phyloP scores from a whole-genome alignment of 2,888 invertebrate genomes.

The Pristionchus arcanus region DNA sequence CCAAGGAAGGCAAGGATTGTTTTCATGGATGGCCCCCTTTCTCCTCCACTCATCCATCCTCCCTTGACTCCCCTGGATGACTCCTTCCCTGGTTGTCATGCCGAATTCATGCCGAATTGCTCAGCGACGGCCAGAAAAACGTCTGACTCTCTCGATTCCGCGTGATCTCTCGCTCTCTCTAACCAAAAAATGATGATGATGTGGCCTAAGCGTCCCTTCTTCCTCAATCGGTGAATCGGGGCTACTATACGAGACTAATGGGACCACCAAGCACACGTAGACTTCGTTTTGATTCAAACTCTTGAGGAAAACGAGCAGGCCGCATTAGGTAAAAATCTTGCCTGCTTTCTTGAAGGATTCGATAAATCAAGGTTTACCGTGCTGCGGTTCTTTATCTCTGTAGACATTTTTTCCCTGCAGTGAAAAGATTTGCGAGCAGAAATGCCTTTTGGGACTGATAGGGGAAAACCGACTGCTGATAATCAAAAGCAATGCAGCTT shows the following conservation, averaged over 20 bases:
- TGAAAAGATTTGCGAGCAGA: too few species aligned
- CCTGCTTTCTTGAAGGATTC: too few species aligned
- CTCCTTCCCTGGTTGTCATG: constrained; percentile 11
- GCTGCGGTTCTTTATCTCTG: too few species aligned
- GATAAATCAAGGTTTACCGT: too few species aligned
- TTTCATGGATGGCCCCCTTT: neutral
- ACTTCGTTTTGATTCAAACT: too few species aligned
- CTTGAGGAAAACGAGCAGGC: too few species aligned
- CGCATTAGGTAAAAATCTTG: too few species aligned
- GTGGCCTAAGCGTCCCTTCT: neutral
- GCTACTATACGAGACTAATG: neutral
- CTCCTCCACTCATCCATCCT: neutral
- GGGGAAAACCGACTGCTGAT: too few species aligned
- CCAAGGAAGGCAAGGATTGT: neutral
- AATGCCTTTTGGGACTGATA: too few species aligned
- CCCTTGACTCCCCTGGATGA: neutral
- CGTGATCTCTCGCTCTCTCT: neutral
- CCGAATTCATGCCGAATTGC: neutral
- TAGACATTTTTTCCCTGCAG: too few species aligned
- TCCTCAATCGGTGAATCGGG: neutral
- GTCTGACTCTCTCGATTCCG: neutral
- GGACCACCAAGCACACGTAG: neutral
- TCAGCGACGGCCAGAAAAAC: neutral
- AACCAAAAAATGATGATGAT: constrained; percentile 1
- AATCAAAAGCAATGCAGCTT: too few species aligned